Evolutionary conservation across 2,113 vertebrate genomes (phyloP).

Genomic region (Myxocyprinus asiaticus): DNA sequence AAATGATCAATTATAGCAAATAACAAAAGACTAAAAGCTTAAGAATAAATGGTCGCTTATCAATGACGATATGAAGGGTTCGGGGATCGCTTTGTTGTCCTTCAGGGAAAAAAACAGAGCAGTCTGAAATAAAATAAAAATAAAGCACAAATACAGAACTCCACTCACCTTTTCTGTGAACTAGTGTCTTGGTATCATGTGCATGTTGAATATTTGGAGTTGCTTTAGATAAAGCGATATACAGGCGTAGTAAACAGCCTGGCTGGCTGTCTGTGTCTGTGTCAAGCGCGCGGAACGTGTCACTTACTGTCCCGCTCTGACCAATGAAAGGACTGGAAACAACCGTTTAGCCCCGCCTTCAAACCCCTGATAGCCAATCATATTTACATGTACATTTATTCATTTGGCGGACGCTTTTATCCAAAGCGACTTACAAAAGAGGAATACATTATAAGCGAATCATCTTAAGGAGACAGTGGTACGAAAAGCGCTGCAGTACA

Average conservation of each 20-base stretch:
- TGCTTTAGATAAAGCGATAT: not conserved
- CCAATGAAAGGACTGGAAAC: conserved; percentile 23
- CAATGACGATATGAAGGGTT: too few relatives aligned
- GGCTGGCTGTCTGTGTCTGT: conserved; percentile 6
- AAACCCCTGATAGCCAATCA: conserved; percentile 39
- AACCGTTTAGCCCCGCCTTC: conserved; percentile 2
- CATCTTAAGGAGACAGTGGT: too few relatives aligned
- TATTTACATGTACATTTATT: not conserved
- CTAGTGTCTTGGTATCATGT: not conserved
- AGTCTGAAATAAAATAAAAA: not conserved
- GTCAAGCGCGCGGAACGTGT: not conserved
- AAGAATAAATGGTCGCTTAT: too few relatives aligned
- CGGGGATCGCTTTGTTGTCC: not conserved
- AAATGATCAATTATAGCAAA: too few relatives aligned
- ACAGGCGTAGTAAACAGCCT: not conserved
- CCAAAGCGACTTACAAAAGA: too few relatives aligned
- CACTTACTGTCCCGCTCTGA: not conserved
- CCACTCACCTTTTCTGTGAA: conserved; percentile 10
- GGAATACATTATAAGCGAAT: too few relatives aligned
- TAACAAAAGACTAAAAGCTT: not conserved
- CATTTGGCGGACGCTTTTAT: too few relatives aligned
- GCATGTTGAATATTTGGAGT: not conserved
- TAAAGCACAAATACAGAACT: not conserved
- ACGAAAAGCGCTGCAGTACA: too few relatives aligned
- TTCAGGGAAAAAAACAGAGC: not conserved